Conservation (phyloP, 2,113 vertebrate genomes). For the Pitta sordida region DNA sequence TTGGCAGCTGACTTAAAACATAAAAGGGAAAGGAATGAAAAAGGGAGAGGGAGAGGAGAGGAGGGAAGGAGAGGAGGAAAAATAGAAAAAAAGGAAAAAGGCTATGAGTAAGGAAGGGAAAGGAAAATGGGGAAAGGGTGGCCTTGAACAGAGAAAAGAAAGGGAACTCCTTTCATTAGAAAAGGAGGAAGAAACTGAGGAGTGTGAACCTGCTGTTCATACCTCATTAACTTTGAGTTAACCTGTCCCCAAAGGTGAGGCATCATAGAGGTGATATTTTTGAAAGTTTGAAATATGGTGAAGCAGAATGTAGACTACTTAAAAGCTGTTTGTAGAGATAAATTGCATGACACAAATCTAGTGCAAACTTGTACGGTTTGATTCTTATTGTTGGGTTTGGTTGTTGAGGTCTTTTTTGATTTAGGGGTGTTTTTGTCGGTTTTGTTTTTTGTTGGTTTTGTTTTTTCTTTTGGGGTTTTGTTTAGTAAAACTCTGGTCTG, state of each 20-base stretch:
- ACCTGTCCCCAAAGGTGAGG: neutral
- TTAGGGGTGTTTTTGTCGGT: neutral
- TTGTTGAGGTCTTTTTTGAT: neutral
- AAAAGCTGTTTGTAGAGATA: neutral
- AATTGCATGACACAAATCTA: neutral
- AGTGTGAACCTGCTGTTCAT: neutral
- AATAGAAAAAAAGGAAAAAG: neutral
- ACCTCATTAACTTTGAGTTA: neutral
- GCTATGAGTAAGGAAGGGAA: neutral
- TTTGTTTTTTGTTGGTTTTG: neutral
- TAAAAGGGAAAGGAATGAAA: neutral
- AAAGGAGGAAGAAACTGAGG: neutral
- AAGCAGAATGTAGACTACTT: neutral
- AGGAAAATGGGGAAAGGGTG: neutral
- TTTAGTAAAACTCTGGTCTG: neutral
- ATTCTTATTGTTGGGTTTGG: neutral
- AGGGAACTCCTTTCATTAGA: neutral
- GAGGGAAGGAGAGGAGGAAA: neutral
- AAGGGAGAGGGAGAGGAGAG: neutral
- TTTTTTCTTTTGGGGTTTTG: neutral
- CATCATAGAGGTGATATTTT: neutral
- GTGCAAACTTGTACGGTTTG: neutral
- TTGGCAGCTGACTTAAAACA: neutral
- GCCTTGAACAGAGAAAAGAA: neutral
- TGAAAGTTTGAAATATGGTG: neutral